These are phyloP conservation scores for Symphodus melops DNA, from an alignment of 2,113 vertebrate genomes.

Conservation along the genomic window DNA sequence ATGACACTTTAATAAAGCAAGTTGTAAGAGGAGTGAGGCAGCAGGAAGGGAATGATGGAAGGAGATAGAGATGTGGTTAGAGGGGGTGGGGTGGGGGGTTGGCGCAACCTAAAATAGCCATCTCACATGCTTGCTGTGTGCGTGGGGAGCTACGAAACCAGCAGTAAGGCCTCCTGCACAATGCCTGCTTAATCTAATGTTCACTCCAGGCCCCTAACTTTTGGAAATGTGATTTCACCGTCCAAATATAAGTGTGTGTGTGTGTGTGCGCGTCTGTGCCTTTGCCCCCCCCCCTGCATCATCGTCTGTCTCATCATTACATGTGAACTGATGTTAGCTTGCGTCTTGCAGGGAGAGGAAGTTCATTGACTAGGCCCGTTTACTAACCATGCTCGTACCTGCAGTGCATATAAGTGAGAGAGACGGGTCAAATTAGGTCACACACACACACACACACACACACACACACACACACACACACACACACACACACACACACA, in stretches of 20 bases:
- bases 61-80: constrained; percentile 69
- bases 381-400: constrained; percentile 15
- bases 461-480: constrained; percentile 1
- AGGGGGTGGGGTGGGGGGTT: constrained; percentile 11
- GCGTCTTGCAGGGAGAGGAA: constrained; percentile 28
- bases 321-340: constrained; percentile 36
- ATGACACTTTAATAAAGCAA: constrained; percentile 11
- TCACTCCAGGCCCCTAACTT: constrained; percentile 38
- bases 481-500: not conserved
- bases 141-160: constrained; percentile 53
- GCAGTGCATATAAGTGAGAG: constrained; percentile 12
- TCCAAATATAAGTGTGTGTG: not conserved
- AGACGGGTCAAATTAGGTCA: constrained; percentile 49
- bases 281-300: constrained; percentile 14
- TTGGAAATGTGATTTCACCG: constrained; percentile 26
- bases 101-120: constrained; percentile 72
- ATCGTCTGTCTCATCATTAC: constrained; percentile 14
- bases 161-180: constrained; percentile 52
- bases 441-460: constrained; percentile 1
- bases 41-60: constrained; percentile 71
- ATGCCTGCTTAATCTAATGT: constrained; percentile 69
- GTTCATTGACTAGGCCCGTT: constrained; percentile 26
- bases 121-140: constrained; percentile 75
- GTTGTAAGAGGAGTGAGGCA: constrained; percentile 46
- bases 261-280: too few species aligned